Percentiles rank a stretch among this genome's conserved stretches.
phyloP scores from a whole-genome alignment of 35 echinoderm and acorn worm genomes.

The Apostichopus californicus region DNA sequence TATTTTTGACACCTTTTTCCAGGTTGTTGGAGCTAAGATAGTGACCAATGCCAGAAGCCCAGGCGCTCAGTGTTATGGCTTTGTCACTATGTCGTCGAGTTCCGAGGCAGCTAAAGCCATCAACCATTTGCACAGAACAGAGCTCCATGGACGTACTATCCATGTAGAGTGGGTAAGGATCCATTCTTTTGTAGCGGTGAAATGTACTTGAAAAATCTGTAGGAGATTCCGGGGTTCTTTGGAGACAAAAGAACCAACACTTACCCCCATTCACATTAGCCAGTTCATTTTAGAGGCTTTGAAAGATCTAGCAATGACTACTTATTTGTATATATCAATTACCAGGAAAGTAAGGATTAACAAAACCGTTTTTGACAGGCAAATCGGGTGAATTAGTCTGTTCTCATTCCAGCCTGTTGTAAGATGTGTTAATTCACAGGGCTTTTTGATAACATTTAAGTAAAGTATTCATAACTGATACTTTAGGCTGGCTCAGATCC shows the following conservation, averaged over 20 bases:
- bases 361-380: too few relatives aligned
- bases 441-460: neutral
- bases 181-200: neutral
- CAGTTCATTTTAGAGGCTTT: too few relatives aligned
- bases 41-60: slow-evolving; percentile 94
- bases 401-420: too few relatives aligned
- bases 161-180: slow-evolving; percentile 97
- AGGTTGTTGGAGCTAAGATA: slow-evolving; percentile 98
- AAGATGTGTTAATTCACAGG: too few relatives aligned
- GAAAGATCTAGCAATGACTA: too few relatives aligned
- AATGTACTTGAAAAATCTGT: neutral
- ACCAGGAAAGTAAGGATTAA: too few relatives aligned
- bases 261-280: too few relatives aligned
- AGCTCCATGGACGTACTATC: slow-evolving; percentile 87
- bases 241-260: too few relatives aligned
- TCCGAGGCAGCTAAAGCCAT: slow-evolving; percentile 88
- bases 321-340: too few relatives aligned
- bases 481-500: slow-evolving; percentile 59
- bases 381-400: too few relatives aligned
- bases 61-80: slow-evolving; percentile 91
- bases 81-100: slow-evolving; percentile 91
- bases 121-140: slow-evolving; percentile 86
- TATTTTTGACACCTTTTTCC: neutral
- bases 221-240: too few relatives aligned
- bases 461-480: neutral